Percentiles rank a stretch among this genome's conserved stretches.
Evolutionary conservation across 2,888 invertebrate genomes (phyloP).

Genomic region (Hirtodrosophila confusa): DNA sequence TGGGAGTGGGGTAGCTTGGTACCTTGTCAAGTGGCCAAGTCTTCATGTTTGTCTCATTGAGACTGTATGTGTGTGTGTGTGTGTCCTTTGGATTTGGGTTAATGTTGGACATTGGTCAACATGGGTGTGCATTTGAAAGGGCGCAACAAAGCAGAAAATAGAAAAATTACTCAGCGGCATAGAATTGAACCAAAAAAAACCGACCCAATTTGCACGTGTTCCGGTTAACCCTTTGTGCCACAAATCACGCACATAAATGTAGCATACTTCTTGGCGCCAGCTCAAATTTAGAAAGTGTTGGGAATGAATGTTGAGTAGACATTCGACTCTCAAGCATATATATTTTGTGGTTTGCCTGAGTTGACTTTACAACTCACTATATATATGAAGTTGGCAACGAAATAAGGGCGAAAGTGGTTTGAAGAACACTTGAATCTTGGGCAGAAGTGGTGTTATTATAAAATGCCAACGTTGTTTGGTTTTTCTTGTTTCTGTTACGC

Average conservation of each 20-base stretch:
- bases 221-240: constrained; percentile 18
- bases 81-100: constrained; percentile 70
- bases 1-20: not conserved
- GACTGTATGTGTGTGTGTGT: constrained; percentile 21
- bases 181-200: constrained; percentile 34
- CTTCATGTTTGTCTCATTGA: constrained; percentile 25
- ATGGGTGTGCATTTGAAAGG: constrained; percentile 74
- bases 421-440: constrained; percentile 4
- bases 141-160: constrained; percentile 77
- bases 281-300: not conserved
- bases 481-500: constrained; percentile 40
- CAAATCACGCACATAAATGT: constrained; percentile 3
- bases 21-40: constrained; percentile 45
- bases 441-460: constrained; percentile 30
- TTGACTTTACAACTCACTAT: too few species aligned
- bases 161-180: constrained; percentile 70
- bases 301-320: too few species aligned
- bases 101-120: constrained; percentile 75
- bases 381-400: not conserved
- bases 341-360: too few species aligned
- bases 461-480: constrained; percentile 38
- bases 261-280: not conserved
- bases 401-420: constrained; percentile 11
- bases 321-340: too few species aligned
- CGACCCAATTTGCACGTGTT: constrained; percentile 31